A percentile compares a stretch with the other conserved stretches of the same genome.
Evolutionary conservation across 2,113 vertebrate genomes (phyloP).

Genomic region (Rhabdomys dilectus): DNA sequence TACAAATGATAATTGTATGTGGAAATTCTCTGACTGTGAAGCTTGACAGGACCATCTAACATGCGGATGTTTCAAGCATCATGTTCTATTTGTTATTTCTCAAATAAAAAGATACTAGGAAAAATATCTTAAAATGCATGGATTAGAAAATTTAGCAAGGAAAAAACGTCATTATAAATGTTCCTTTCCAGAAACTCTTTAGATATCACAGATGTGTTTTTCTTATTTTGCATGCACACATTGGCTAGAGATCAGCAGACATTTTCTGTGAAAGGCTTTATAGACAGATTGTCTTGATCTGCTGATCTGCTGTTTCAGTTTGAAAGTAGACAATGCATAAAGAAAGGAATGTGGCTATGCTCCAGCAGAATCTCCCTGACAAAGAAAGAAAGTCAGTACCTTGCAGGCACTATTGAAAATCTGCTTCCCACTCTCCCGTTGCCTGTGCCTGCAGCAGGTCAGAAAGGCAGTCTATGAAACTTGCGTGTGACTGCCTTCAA

Average conservation of each 20-base stretch:
- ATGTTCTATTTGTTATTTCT: neutral
- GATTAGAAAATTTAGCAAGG: neutral
- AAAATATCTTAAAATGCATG: neutral
- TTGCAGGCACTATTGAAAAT: neutral
- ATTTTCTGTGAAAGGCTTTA: neutral
- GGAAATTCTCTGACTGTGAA: neutral
- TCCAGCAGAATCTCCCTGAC: neutral
- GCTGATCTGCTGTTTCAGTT: neutral
- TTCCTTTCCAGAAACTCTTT: neutral
- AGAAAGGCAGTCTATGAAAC: constrained; percentile 7
- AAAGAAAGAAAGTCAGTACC: neutral
- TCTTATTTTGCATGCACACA: neutral
- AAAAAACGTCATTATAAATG: neutral
- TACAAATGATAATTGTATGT: neutral
- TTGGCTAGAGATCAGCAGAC: neutral
- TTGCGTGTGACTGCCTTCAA: neutral
- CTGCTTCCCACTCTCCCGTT: neutral
- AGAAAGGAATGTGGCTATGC: neutral
- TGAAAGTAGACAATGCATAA: neutral
- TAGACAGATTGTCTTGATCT: neutral
- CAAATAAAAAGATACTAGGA: neutral
- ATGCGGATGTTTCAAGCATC: neutral
- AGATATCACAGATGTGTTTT: neutral
- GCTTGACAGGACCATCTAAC: neutral
- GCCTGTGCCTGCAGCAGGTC: neutral